These are phyloP conservation scores for Aphelenchoides fujianensis DNA, from an alignment of 1,140 invertebrate genomes.

Conservation along the genomic window DNA sequence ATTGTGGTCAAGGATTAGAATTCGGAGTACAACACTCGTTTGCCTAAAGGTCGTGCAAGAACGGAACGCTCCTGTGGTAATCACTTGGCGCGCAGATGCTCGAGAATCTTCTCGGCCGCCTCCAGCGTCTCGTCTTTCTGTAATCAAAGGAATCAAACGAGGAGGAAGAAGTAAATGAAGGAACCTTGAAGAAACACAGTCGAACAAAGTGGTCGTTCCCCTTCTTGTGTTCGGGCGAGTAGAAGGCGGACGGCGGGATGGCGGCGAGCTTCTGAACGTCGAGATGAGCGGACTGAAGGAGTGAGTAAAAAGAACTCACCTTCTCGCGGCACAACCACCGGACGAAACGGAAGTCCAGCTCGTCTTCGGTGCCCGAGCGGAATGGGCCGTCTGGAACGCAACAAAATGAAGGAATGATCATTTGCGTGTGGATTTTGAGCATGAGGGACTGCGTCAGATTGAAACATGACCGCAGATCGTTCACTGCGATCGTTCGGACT, in stretches of 20 bases:
- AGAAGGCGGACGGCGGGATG: slow-evolving; percentile 92
- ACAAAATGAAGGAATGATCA: background rate
- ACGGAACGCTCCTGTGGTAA: too few relatives aligned
- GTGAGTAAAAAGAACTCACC: too few relatives aligned
- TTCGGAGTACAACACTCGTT: too few relatives aligned
- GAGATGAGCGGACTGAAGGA: too few relatives aligned
- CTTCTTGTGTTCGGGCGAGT: slow-evolving; percentile 75
- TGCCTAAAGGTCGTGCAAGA: too few relatives aligned
- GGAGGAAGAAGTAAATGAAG: slow-evolving; percentile 9
- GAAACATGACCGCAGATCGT: too few relatives aligned
- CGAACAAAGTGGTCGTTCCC: slow-evolving; percentile 83
- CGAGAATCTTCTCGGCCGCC: slow-evolving; percentile 43
- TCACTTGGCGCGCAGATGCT: too few relatives aligned
- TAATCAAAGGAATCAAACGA: too few relatives aligned
- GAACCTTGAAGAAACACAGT: slow-evolving; percentile 85
- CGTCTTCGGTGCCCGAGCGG: slow-evolving; percentile 54
- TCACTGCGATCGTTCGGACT: too few relatives aligned
- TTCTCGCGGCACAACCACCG: slow-evolving; percentile 91
- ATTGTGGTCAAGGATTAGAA: too few relatives aligned
- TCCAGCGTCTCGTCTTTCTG: slow-evolving; percentile 60
- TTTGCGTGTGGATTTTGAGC: too few relatives aligned
- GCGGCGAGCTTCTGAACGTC: slow-evolving; percentile 85
- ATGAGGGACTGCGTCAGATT: too few relatives aligned
- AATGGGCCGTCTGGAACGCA: slow-evolving; percentile 46
- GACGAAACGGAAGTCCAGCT: slow-evolving; percentile 84